These are phyloP conservation scores for Puma concolor DNA, from an alignment of 2,113 vertebrate genomes.

Conservation along the genomic window DNA sequence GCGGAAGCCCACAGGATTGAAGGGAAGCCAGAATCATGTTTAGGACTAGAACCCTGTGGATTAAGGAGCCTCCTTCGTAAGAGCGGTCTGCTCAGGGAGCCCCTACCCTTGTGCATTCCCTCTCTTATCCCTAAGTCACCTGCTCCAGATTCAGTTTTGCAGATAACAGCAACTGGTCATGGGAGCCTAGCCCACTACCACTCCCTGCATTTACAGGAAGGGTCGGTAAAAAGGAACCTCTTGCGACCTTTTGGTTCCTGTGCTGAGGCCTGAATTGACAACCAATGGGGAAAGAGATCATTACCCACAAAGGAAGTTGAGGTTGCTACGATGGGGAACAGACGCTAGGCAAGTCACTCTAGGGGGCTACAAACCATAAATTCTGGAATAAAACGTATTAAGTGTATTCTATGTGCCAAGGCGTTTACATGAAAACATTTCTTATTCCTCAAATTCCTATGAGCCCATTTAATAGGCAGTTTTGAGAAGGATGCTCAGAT, in stretches of 20 bases:
- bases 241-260: background rate
- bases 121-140: background rate
- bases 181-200: background rate
- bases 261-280: background rate
- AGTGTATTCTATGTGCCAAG: background rate
- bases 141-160: background rate
- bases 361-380: background rate
- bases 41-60: background rate
- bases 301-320: background rate
- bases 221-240: background rate
- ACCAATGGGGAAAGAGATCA: background rate
- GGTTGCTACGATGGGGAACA: background rate
- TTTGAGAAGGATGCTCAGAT: background rate
- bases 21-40: background rate
- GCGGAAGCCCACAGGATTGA: background rate
- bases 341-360: background rate
- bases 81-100: background rate
- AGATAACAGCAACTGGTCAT: background rate
- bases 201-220: background rate
- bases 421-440: background rate
- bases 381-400: background rate
- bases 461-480: background rate
- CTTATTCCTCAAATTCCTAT: background rate
- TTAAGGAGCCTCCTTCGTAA: background rate
- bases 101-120: fast-evolving